Conservation (phyloP, 2,888 invertebrate genomes). For the Phyllotreta cruciferae region DNA sequence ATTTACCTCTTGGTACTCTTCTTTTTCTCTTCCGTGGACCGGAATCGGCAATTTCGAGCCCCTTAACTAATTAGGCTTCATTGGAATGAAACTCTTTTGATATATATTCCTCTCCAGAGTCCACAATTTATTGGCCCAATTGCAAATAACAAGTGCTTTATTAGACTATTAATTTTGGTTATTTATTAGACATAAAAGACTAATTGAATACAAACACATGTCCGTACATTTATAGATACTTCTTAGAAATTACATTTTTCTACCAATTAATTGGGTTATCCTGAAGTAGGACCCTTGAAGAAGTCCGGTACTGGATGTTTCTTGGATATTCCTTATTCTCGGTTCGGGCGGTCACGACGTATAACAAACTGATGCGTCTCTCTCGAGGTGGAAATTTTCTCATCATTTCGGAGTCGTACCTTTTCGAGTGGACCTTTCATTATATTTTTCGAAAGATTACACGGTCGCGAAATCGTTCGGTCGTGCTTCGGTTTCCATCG, state of each 20-base stretch:
- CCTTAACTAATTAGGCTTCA: neutral
- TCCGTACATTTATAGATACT: too few relatives aligned
- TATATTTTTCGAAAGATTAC: slow-evolving; percentile 25
- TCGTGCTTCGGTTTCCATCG: slow-evolving; percentile 9
- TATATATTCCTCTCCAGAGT: neutral
- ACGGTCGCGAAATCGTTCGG: slow-evolving; percentile 11
- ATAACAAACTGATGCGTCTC: slow-evolving; percentile 21
- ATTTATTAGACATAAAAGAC: too few relatives aligned
- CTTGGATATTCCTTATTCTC: slow-evolving; percentile 6
- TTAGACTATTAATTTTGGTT: too few relatives aligned
- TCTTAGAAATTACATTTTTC: too few relatives aligned
- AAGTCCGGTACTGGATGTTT: slow-evolving; percentile 3
- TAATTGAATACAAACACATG: too few relatives aligned
- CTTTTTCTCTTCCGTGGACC: slow-evolving; percentile 20
- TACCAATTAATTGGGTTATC: neutral
- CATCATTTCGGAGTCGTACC: slow-evolving; percentile 22
- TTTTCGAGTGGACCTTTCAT: slow-evolving; percentile 13
- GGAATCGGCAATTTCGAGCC: neutral
- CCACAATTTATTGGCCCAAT: too few relatives aligned
- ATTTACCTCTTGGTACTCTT: slow-evolving; percentile 42
- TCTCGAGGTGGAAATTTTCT: slow-evolving; percentile 30
- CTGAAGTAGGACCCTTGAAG: neutral
- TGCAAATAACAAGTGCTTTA: too few relatives aligned
- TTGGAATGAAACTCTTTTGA: neutral
- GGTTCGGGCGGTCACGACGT: slow-evolving; percentile 19